Percentiles rank a stretch among this genome's conserved stretches.
These are phyloP conservation scores for Cyanoramphus novaezelandiae DNA, from an alignment of 2,113 vertebrate genomes.

Conservation along the genomic window DNA sequence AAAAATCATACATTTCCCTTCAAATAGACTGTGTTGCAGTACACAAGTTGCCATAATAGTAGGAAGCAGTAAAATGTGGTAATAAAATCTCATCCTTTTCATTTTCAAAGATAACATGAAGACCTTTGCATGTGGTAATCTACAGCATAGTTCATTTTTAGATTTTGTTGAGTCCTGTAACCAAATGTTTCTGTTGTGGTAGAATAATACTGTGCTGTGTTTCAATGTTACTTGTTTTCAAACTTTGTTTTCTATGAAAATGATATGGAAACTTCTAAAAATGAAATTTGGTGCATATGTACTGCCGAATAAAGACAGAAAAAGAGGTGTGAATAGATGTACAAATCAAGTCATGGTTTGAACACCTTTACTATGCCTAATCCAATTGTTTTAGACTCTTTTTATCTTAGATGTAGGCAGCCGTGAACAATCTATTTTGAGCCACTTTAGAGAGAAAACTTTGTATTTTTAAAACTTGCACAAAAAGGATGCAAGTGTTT, in stretches of 20 bases:
- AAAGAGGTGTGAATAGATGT: slow-evolving; percentile 86
- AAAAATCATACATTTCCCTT: slow-evolving; percentile 77
- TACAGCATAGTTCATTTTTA: slow-evolving; percentile 95
- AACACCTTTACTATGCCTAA: slow-evolving; percentile 89
- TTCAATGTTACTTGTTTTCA: slow-evolving; percentile 93
- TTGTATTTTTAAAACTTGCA: slow-evolving; percentile 85
- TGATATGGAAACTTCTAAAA: slow-evolving; percentile 89
- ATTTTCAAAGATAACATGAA: slow-evolving; percentile 83
- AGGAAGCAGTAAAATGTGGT: slow-evolving; percentile 80
- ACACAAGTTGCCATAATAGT: slow-evolving; percentile 86
- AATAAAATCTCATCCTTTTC: slow-evolving; percentile 84
- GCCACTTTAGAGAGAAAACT: slow-evolving; percentile 89
- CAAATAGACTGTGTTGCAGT: slow-evolving; percentile 86
- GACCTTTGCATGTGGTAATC: slow-evolving; percentile 94
- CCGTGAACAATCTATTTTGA: slow-evolving; percentile 89
- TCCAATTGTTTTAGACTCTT: slow-evolving; percentile 86
- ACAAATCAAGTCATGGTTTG: slow-evolving; percentile 86
- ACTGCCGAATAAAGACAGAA: slow-evolving; percentile 88
- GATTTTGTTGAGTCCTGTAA: slow-evolving; percentile 94
- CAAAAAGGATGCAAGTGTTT: slow-evolving; percentile 81
- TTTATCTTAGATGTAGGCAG: slow-evolving; percentile 89
- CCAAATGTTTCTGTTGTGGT: slow-evolving; percentile 87
- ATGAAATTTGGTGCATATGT: slow-evolving; percentile 93
- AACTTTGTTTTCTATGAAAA: slow-evolving; percentile 91
- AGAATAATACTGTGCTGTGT: slow-evolving; percentile 93